Conservation (phyloP, 2,797 vertebrate genomes). For the Catostomus latipinnis region DNA sequence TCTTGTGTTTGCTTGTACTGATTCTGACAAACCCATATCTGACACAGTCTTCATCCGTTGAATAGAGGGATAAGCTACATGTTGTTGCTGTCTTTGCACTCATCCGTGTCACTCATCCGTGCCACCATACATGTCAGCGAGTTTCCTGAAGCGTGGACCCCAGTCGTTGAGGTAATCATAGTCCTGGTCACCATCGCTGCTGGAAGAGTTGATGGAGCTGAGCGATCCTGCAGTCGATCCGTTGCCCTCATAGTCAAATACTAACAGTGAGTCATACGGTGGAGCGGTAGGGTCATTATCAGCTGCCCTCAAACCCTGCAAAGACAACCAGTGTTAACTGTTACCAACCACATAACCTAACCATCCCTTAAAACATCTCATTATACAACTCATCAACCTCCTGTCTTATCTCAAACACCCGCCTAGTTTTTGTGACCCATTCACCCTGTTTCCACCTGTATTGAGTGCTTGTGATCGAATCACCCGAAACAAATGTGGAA, state of each 20-base stretch:
- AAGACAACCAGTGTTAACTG: not conserved
- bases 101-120: constrained; percentile 84
- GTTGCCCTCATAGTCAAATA: constrained; percentile 98
- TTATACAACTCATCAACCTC: too few relatives aligned
- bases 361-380: too few relatives aligned
- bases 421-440: too few relatives aligned
- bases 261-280: constrained; percentile 96
- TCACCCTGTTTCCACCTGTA: too few relatives aligned
- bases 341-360: not conserved
- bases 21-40: not conserved
- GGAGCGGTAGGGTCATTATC: constrained; percentile 97
- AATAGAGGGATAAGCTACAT: constrained; percentile 48
- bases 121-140: constrained; percentile 99
- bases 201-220: constrained; percentile 98
- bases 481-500: too few relatives aligned
- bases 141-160: constrained; percentile 97
- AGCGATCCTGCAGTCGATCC: constrained; percentile 96
- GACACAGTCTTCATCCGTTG: constrained; percentile 81
- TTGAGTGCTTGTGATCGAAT: too few relatives aligned
- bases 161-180: constrained; percentile 99
- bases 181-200: constrained; percentile 71
- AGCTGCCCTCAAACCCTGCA: constrained; percentile 95
- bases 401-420: too few relatives aligned
- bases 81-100: constrained; percentile 58
- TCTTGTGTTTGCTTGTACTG: not conserved